Evolutionary conservation across 2,113 vertebrate species (phyloP).

Genomic region (Lasiurus borealis): DNA sequence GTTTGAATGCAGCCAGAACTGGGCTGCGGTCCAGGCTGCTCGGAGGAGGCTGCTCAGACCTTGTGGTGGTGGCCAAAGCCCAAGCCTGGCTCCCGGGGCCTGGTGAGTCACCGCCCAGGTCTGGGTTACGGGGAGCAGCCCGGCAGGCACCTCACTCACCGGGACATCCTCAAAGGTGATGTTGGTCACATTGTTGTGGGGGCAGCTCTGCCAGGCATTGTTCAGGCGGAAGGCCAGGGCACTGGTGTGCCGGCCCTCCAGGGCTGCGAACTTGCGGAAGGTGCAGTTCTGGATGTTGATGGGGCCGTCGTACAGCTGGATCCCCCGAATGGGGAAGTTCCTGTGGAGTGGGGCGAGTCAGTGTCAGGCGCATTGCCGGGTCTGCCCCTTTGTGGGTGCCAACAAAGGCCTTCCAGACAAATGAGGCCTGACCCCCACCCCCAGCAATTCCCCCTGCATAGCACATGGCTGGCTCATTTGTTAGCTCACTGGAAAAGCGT

Average conservation of each 20-base stretch:
- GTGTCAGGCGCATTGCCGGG: accelerated
- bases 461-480: not conserved
- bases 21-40: not conserved
- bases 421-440: not conserved
- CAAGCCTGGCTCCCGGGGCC: not conserved
- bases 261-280: conserved; percentile 94
- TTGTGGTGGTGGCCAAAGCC: not conserved
- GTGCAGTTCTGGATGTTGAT: conserved; percentile 97
- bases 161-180: conserved; percentile 94
- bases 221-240: conserved; percentile 98
- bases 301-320: conserved; percentile 98
- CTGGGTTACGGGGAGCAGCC: not conserved
- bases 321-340: conserved; percentile 96
- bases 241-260: conserved; percentile 95
- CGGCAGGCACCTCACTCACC: conserved; percentile 87
- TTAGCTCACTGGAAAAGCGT: not conserved
- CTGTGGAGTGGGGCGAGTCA: conserved; percentile 78
- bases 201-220: conserved; percentile 99
- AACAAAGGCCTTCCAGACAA: not conserved
- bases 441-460: too few relatives aligned
- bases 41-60: not conserved
- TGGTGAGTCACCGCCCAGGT: conserved; percentile 25
- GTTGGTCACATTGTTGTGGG: conserved; percentile 94
- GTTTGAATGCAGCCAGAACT: not conserved
- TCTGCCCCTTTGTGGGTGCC: not conserved